Evolutionary conservation across 53 echinoderm and acorn worm genomes (phyloP).

Genomic region (Hippasteria phrygiana): DNA sequence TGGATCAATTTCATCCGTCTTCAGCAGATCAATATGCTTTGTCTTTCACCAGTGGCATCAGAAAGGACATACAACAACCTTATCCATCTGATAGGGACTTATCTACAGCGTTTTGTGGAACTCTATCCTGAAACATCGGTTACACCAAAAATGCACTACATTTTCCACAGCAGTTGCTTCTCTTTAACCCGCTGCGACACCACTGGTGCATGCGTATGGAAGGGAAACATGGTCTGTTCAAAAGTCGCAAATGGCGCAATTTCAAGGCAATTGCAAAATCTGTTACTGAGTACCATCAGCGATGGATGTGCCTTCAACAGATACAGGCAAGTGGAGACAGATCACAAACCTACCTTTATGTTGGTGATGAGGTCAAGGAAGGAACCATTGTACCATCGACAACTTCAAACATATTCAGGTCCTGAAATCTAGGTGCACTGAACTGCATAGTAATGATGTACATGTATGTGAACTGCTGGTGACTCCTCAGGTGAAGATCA

Average conservation of each 20-base stretch:
- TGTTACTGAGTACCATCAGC: conserved; percentile 20
- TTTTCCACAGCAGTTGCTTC: background rate
- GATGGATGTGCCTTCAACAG: conserved; percentile 10
- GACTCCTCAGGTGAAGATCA: background rate
- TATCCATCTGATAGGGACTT: background rate
- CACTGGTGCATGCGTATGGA: conserved; percentile 4
- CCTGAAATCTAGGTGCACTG: too few relatives aligned
- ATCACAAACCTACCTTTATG: conserved; percentile 41
- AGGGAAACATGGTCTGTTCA: conserved; percentile 27
- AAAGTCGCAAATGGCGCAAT: conserved; percentile 4
- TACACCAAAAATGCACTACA: conserved; percentile 35
- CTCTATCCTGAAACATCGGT: conserved; percentile 1
- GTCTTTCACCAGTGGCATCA: conserved; percentile 24
- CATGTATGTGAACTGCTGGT: background rate
- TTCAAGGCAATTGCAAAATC: conserved; percentile 49
- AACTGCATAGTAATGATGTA: background rate
- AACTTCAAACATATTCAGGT: background rate
- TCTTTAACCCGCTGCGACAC: background rate
- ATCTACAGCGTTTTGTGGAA: background rate
- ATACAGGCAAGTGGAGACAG: background rate
- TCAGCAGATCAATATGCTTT: background rate
- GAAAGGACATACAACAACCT: background rate
- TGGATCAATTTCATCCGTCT: conserved; percentile 6
- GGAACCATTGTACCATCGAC: background rate
- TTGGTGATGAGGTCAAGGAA: conserved; percentile 37